Conservation (phyloP, 2,888 invertebrate genomes). For the Notodonta dromedarius region DNA sequence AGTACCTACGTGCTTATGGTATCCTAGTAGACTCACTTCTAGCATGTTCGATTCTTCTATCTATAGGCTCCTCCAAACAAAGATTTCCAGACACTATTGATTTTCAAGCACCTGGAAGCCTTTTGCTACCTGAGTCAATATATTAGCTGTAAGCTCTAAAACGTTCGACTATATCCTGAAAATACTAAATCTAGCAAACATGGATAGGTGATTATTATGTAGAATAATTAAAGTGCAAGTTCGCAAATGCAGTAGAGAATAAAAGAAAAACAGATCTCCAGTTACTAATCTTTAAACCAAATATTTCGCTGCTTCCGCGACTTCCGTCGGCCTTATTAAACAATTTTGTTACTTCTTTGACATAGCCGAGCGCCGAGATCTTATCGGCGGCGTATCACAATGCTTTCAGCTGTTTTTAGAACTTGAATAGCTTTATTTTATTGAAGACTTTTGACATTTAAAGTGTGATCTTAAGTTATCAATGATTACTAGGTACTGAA, state of each 20-base stretch:
- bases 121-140: no score
- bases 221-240: neutral
- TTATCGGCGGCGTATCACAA: neutral
- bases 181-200: no score
- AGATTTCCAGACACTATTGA: no score
- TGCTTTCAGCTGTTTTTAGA: neutral
- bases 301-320: conserved; percentile 1
- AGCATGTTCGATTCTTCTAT: neutral
- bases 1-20: conserved; percentile 51
- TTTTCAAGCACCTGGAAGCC: no score
- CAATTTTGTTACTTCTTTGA: conserved; percentile 1
- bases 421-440: neutral
- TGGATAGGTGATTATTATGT: no score
- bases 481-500: neutral
- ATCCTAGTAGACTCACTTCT: no score
- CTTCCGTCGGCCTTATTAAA: neutral
- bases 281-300: neutral
- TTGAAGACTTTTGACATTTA: neutral
- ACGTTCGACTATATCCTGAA: no score
- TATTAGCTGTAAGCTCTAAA: no score
- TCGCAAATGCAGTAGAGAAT: neutral
- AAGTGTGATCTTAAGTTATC: neutral
- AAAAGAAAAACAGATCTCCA: no score
- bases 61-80: neutral
- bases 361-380: neutral